Evolutionary conservation across 1,140 invertebrate genomes (phyloP).

Genomic region (Diploscapter pachys): DNA sequence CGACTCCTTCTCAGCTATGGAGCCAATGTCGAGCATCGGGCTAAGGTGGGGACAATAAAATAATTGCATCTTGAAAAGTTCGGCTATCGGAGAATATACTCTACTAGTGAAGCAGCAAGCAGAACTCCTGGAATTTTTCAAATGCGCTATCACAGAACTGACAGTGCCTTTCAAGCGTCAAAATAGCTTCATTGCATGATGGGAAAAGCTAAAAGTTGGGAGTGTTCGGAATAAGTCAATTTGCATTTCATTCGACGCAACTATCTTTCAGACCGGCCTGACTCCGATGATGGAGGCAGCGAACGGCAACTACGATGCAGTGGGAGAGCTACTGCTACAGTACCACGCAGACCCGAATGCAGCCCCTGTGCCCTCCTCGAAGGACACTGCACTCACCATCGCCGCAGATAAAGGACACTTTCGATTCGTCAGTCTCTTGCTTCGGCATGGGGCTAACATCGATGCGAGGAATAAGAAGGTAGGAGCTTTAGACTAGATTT

Average conservation of each 20-base stretch:
- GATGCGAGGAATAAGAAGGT: slow-evolving; percentile 96
- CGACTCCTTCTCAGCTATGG: slow-evolving; percentile 88
- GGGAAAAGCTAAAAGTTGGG: too few relatives aligned
- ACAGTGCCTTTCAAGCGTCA: too few relatives aligned
- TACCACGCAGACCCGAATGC: slow-evolving; percentile 98
- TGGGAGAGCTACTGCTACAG: slow-evolving; percentile 87
- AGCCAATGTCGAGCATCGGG: slow-evolving; percentile 96
- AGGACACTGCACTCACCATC: slow-evolving; percentile 96
- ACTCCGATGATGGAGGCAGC: slow-evolving; percentile 99
- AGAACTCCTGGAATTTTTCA: too few relatives aligned
- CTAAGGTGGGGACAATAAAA: slow-evolving; percentile 68
- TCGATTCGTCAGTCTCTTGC: slow-evolving; percentile 83
- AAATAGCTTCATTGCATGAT: too few relatives aligned
- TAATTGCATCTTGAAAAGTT: too few relatives aligned
- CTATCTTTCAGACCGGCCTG: slow-evolving; percentile 80
- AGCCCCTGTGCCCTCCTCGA: slow-evolving; percentile 89
- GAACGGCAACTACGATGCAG: slow-evolving; percentile 96
- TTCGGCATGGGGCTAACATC: slow-evolving; percentile 65
- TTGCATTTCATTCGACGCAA: too few relatives aligned
- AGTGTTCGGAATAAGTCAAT: too few relatives aligned
- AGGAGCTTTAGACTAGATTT: not conserved
- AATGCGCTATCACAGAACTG: too few relatives aligned
- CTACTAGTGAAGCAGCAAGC: too few relatives aligned
- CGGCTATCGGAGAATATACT: too few relatives aligned
- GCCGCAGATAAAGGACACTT: slow-evolving; percentile 98